These are phyloP conservation scores for Phyllotreta striolata DNA, from an alignment of 2,888 invertebrate species.

Conservation along the genomic window DNA sequence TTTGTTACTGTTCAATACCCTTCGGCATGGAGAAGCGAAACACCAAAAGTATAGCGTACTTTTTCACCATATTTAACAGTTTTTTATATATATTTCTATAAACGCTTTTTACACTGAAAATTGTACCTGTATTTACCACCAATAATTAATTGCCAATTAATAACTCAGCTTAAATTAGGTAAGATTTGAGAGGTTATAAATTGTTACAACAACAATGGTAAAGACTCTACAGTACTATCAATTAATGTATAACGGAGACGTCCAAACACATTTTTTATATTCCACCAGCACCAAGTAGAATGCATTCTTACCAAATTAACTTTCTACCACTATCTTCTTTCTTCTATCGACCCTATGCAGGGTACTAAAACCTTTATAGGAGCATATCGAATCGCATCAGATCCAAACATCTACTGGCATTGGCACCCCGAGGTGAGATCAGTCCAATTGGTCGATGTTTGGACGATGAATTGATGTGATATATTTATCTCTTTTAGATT, in stretches of 20 bases:
- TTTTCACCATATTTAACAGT: conserved; percentile 6
- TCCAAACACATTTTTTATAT: no score
- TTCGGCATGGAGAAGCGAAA: conserved; percentile 6
- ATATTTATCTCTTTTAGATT: conserved; percentile 56
- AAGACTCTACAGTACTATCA: no score
- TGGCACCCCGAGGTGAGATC: conserved; percentile 49
- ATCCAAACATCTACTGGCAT: conserved; percentile 40
- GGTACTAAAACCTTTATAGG: background rate
- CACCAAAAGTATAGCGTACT: conserved; percentile 12
- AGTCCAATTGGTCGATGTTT: conserved; percentile 46
- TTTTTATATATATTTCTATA: conserved; percentile 16
- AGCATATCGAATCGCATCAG: background rate
- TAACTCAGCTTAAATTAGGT: no score
- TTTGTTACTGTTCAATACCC: conserved; percentile 13
- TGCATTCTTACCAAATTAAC: no score
- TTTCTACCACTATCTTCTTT: no score
- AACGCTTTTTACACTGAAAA: conserved; percentile 13
- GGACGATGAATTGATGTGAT: conserved; percentile 57
- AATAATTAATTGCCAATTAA: no score
- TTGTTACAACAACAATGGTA: no score
- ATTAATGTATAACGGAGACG: no score
- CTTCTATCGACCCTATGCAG: background rate
- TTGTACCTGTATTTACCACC: no score
- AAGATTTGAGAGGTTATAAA: no score
- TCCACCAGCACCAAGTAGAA: no score